A percentile compares a stretch with the other conserved stretches of the same genome.
Conservation (phyloP, 2,888 invertebrate genomes). For the Stegophylla sp. region DNA sequence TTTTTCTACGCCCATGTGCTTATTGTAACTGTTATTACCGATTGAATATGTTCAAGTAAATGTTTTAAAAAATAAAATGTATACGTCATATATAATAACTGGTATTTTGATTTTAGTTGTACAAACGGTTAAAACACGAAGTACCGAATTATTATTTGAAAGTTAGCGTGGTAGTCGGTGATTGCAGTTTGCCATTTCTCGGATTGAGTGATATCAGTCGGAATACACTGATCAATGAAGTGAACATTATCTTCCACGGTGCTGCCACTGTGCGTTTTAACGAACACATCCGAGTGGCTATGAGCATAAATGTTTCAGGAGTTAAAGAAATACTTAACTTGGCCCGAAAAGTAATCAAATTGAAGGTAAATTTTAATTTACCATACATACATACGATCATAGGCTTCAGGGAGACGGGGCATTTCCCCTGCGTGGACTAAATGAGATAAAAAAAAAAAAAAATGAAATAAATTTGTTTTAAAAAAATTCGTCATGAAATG, state of each 20-base stretch:
- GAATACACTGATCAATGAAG: constrained; percentile 71
- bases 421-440: background rate
- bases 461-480: background rate
- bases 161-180: constrained; percentile 74
- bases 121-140: constrained; percentile 67
- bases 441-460: background rate
- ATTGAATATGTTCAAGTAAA: no score
- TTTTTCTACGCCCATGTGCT: no score
- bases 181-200: constrained; percentile 73
- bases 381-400: background rate
- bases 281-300: constrained; percentile 78
- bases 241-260: constrained; percentile 80
- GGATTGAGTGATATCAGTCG: constrained; percentile 72
- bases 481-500: no score
- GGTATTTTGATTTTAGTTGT: constrained; percentile 68
- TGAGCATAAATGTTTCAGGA: constrained; percentile 80
- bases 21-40: no score
- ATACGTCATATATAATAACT: no score
- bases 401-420: no score
- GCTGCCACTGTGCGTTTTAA: constrained; percentile 93
- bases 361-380: constrained; percentile 69
- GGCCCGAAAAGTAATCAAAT: constrained; percentile 73
- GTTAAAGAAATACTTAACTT: constrained; percentile 78
- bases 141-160: constrained; percentile 72
- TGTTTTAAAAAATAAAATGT: no score